phyloP scores from a whole-genome alignment of 2,113 vertebrate genomes.

The Corythoichthys intestinalis region DNA sequence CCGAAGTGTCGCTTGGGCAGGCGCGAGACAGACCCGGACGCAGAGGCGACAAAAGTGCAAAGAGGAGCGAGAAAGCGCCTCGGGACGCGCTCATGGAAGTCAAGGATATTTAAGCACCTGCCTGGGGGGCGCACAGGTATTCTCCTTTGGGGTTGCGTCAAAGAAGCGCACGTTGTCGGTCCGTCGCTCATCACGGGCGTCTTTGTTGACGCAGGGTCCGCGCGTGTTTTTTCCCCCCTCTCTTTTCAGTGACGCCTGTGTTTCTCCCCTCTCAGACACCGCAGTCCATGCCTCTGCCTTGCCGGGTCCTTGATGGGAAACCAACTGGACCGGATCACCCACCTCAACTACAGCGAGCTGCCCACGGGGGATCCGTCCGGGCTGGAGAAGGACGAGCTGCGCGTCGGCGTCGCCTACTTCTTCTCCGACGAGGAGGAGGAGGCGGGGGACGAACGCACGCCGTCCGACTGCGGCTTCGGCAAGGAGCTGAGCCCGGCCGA shows the following conservation, averaged over 20 bases:
- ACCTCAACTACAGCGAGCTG: slow-evolving; percentile 99
- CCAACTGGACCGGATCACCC: slow-evolving; percentile 99
- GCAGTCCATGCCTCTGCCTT: slow-evolving; percentile 82
- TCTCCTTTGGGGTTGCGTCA: slow-evolving; percentile 30
- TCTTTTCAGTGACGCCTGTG: slow-evolving; percentile 6
- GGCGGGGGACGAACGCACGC: slow-evolving; percentile 92
- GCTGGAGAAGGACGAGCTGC: slow-evolving; percentile 97
- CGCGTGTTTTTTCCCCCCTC: neutral
- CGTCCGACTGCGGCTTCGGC: slow-evolving; percentile 86
- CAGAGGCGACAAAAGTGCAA: slow-evolving; percentile 22
- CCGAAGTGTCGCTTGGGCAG: slow-evolving; percentile 24
- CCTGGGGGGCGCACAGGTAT: slow-evolving; percentile 66
- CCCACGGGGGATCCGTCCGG: slow-evolving; percentile 98
- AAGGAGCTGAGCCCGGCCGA: slow-evolving; percentile 78
- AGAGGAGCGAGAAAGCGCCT: slow-evolving; percentile 34
- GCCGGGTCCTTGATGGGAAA: slow-evolving; percentile 99
- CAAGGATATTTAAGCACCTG: slow-evolving; percentile 59
- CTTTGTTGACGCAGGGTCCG: slow-evolving; percentile 1
- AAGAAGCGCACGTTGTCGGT: slow-evolving; percentile 15
- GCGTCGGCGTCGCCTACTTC: slow-evolving; percentile 98
- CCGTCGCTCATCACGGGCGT: neutral
- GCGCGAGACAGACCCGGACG: slow-evolving; percentile 29
- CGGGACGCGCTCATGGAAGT: slow-evolving; percentile 59
- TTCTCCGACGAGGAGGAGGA: slow-evolving; percentile 99
- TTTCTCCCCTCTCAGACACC: slow-evolving; percentile 66